These are phyloP conservation scores for Corythornis madagascariensis DNA, from an alignment of 2,113 vertebrate genomes.

Conservation along the genomic window DNA sequence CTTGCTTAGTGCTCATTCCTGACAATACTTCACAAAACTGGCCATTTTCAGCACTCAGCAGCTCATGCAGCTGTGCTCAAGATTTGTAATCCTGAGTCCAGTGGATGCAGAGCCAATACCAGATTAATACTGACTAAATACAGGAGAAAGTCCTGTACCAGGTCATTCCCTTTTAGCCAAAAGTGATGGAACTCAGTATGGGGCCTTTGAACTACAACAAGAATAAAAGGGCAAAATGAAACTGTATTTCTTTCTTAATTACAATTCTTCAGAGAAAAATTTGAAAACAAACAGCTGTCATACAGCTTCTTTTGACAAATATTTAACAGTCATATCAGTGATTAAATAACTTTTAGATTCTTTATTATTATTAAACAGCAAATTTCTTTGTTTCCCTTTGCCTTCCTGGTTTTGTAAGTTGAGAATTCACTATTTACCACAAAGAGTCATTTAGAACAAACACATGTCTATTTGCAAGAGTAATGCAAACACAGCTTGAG, in stretches of 20 bases:
- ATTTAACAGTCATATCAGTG: not conserved
- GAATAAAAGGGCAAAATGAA: not conserved
- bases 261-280: not conserved
- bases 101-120: not conserved
- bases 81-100: not conserved
- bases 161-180: not conserved
- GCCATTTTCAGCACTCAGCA: not conserved
- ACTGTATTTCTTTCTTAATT: not conserved
- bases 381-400: not conserved
- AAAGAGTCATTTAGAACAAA: constrained; percentile 43
- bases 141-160: not conserved
- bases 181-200: not conserved
- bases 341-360: not conserved
- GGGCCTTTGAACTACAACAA: not conserved
- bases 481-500: constrained; percentile 51
- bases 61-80: not conserved
- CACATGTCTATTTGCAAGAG: constrained; percentile 27
- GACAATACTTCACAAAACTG: not conserved
- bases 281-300: constrained; percentile 6
- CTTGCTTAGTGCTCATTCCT: not conserved
- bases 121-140: not conserved
- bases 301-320: not conserved
- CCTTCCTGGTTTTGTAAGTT: not conserved
- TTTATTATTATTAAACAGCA: constrained; percentile 8
- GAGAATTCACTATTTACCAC: constrained; percentile 35